phyloP scores from a whole-genome alignment of 2,113 vertebrate genomes.

The Prionailurus bengalensis region DNA sequence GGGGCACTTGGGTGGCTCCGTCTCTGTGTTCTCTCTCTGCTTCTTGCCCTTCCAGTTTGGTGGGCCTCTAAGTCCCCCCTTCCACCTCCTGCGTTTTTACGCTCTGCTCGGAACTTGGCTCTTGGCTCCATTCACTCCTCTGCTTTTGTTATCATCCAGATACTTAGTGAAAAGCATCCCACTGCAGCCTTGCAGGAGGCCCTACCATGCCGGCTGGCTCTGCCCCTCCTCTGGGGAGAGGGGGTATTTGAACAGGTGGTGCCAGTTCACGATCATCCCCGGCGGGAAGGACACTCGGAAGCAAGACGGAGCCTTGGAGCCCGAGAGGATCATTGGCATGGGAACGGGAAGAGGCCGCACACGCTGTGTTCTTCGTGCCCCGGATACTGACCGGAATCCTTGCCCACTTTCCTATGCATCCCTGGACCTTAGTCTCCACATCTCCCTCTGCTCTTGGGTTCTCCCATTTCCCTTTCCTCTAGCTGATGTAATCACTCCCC shows the following conservation, averaged over 20 bases:
- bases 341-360: background rate
- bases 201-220: background rate
- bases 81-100: background rate
- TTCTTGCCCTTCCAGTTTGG: background rate
- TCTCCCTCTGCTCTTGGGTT: background rate
- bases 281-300: background rate
- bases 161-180: background rate
- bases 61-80: background rate
- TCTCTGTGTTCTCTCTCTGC: background rate
- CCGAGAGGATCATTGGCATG: accelerated
- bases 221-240: background rate
- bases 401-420: no score
- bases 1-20: no score
- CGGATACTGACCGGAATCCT: no score
- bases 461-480: background rate
- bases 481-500: background rate
- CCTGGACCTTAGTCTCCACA: no score
- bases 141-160: background rate
- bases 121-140: background rate
- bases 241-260: background rate
- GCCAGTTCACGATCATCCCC: background rate
- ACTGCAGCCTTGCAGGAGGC: background rate
- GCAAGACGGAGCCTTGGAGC: background rate
- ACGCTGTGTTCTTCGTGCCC: background rate
- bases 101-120: background rate